Evolutionary conservation across 2,797 vertebrate genomes (phyloP), one percentile per base, ranked within the genome.

Genomic region (Amazonetta brasiliensis): DNA sequence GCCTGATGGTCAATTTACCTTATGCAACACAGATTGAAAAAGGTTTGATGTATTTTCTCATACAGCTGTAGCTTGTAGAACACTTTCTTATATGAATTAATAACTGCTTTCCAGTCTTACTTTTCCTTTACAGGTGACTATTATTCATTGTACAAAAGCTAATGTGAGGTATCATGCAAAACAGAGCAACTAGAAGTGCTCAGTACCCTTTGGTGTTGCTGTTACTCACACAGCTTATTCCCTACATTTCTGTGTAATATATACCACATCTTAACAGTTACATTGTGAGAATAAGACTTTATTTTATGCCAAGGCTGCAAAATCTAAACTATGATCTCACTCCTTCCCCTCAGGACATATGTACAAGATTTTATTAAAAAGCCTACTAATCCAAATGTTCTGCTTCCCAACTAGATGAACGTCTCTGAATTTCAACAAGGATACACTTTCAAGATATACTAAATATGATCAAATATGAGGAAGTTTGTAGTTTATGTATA

Each of bases 31-130:
- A 19, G 1, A 8, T 35, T 30, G 31, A 60, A 74, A 83, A 77
- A 77, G 11, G 3, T 41, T 72, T 50, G 35, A 22, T 4, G 6
- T 4, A 4, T 66, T 12, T 66, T 50, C 72, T 76, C 16, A 15
- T 35, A 16, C 2, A 69, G 4, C 6, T 46, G 7, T 39, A 68
- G 10, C 15, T 80, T 60, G 18, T 22, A 83, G 25, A 82, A 60
- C 20, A 48, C 26, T 62, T 67, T 59, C n/a, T 75, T 87, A 73
- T 16, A 68, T 30, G 28, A 68, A 64, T 44, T 39, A 69, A 20
- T 84, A 82, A 64, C 28, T 50, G n/a, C 48, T 92, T 90, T 88
- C 68, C 72, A 78, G 30, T 87, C 39, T 94, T 94, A 76, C 25
- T 92, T 78, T 68, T 52, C 33, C 33, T 91, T 67, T 67, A 28